Percentiles rank a stretch among this genome's conserved stretches.
Conservation (phyloP, 2,113 vertebrate species). For the Ia io region DNA sequence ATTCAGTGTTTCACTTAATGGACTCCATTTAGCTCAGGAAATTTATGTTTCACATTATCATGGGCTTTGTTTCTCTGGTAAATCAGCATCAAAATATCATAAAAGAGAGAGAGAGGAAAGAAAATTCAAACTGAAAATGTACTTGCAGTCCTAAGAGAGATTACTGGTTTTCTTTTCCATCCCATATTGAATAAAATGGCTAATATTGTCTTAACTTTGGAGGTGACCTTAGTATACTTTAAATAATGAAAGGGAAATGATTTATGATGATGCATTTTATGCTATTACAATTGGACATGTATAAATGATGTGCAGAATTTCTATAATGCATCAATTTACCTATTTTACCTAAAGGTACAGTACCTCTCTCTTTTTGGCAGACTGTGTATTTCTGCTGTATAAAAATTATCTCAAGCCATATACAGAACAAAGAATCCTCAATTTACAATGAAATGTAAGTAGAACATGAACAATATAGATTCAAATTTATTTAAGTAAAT, state of each 20-base stretch:
- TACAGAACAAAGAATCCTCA: constrained; percentile 38
- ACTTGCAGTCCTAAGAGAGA: constrained; percentile 33
- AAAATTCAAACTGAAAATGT: constrained; percentile 61
- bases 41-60: constrained; percentile 64
- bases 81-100: constrained; percentile 68
- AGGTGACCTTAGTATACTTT: constrained; percentile 73
- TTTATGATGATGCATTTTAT: constrained; percentile 76
- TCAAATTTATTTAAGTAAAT: constrained; percentile 37
- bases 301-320: constrained; percentile 77
- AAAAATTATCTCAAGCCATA: constrained; percentile 34
- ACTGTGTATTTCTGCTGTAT: neutral
- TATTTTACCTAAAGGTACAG: constrained; percentile 61
- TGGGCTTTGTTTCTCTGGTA: constrained; percentile 57
- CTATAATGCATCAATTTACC: constrained; percentile 74
- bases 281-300: constrained; percentile 73
- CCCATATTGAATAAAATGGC: constrained; percentile 68
- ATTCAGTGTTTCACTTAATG: constrained; percentile 72
- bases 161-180: constrained; percentile 66
- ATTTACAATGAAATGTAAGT: neutral
- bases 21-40: constrained; percentile 73
- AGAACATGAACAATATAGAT: neutral
- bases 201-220: constrained; percentile 67
- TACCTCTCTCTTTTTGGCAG: neutral
- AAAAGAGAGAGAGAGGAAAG: constrained; percentile 47
- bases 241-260: constrained; percentile 76